phyloP scores from a whole-genome alignment of 2,113 vertebrate species.

The Muntiacus muntjak region DNA sequence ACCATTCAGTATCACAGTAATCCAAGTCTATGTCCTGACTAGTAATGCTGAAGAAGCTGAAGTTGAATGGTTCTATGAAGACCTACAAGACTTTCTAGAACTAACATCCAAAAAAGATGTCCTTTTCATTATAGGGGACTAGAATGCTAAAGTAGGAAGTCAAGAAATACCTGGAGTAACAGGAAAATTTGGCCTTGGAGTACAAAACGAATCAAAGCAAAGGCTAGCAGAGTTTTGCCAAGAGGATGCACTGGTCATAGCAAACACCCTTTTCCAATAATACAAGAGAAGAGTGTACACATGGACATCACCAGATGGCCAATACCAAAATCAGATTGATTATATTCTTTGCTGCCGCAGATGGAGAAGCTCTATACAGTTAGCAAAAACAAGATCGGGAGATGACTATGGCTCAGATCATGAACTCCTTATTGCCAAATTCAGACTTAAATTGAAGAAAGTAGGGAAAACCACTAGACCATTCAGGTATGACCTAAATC shows the following conservation, averaged over 20 bases:
- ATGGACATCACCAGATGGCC: not conserved
- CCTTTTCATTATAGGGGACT: not conserved
- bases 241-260: not conserved
- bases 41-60: not conserved
- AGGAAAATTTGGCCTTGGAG: not conserved
- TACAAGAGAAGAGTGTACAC: not conserved
- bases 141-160: not conserved
- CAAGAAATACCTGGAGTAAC: not conserved
- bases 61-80: not conserved
- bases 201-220: not conserved
- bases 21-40: not conserved
- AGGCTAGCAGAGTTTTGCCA: not conserved
- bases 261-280: not conserved
- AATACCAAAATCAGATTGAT: rapidly evolving
- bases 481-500: not conserved
- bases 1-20: not conserved
- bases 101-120: not conserved
- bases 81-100: not conserved
- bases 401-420: not conserved
- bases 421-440: not conserved
- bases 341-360: not conserved
- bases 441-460: not conserved
- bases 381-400: not conserved
- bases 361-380: not conserved
- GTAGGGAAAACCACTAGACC: not conserved